Evolutionary conservation across 1,140 invertebrate genomes (phyloP).

Genomic region (Drosophila arizonae): DNA sequence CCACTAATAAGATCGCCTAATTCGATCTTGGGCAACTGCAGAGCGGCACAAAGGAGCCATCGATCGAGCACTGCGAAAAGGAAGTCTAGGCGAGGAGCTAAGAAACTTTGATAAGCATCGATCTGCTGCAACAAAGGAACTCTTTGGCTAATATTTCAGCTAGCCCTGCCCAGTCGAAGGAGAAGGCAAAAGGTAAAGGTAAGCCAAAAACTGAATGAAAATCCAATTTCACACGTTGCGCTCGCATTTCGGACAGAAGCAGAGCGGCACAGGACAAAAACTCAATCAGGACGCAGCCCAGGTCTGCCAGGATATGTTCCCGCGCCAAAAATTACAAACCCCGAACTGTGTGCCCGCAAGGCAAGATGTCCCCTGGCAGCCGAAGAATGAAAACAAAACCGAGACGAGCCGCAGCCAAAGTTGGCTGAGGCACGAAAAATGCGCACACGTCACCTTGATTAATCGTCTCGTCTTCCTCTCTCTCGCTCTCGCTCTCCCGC

Average conservation of each 20-base stretch:
- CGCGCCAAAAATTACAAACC: constrained; percentile 42
- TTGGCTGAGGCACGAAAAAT: constrained; percentile 18
- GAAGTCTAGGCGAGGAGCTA: too few species aligned
- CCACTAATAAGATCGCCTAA: too few species aligned
- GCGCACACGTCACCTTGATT: constrained; percentile 74
- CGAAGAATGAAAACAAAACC: not conserved
- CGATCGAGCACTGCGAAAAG: too few species aligned
- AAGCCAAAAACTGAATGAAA: constrained; percentile 10
- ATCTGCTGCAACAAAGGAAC: too few species aligned
- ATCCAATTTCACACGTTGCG: constrained; percentile 25
- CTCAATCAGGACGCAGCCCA: constrained; percentile 9
- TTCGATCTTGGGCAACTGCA: too few species aligned
- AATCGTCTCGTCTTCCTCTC: constrained; percentile 55
- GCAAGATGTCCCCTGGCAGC: constrained; percentile 1
- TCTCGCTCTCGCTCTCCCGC: not conserved
- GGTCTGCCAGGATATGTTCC: constrained; percentile 12
- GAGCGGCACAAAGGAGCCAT: too few species aligned
- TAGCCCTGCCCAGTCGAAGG: not conserved
- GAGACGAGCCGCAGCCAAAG: not conserved
- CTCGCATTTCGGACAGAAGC: constrained; percentile 19
- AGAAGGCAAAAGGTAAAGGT: not conserved
- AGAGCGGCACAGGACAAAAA: constrained; percentile 10
- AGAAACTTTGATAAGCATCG: too few species aligned
- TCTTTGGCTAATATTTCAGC: too few species aligned
- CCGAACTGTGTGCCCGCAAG: constrained; percentile 18